phyloP scores from a whole-genome alignment of 2,113 vertebrate species.

The Mormyrus lacerda region DNA sequence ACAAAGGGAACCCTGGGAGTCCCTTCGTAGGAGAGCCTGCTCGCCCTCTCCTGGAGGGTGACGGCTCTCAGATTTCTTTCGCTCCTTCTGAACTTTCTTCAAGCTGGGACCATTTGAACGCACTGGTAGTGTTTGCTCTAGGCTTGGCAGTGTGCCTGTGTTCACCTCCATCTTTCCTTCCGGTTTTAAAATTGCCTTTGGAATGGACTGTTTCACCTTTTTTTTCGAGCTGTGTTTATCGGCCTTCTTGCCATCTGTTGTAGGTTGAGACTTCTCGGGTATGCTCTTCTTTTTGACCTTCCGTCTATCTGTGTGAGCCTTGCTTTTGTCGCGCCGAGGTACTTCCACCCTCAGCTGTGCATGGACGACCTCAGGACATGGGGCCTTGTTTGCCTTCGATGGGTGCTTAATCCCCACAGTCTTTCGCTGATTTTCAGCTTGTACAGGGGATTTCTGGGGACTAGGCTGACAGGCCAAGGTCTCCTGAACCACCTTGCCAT shows the following conservation, averaged over 20 bases:
- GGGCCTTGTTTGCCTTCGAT: conserved; percentile 48
- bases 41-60: conserved; percentile 44
- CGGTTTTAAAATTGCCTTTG: conserved; percentile 33
- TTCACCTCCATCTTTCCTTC: conserved; percentile 38
- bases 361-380: conserved; percentile 15
- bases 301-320: conserved; percentile 61
- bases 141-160: conserved; percentile 35
- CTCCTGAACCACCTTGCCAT: conserved; percentile 34
- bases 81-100: conserved; percentile 32
- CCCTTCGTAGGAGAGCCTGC: conserved; percentile 35
- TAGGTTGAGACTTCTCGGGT: conserved; percentile 38
- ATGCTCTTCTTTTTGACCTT: conserved; percentile 72
- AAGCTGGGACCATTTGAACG: conserved; percentile 15
- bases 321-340: conserved; percentile 46
- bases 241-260: conserved; percentile 45
- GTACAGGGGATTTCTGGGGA: conserved; percentile 42
- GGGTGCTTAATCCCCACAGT: conserved; percentile 49
- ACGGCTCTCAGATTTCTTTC: conserved; percentile 44
- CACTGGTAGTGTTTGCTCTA: conserved; percentile 36
- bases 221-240: conserved; percentile 38
- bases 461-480: conserved; percentile 39
- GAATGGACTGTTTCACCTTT: conserved; percentile 40
- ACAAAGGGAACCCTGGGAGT: neutral
- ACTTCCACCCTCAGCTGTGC: conserved; percentile 40
- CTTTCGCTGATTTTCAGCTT: conserved; percentile 22